Conservation (phyloP, 2,113 vertebrate species). For the Phocoena phocoena region DNA sequence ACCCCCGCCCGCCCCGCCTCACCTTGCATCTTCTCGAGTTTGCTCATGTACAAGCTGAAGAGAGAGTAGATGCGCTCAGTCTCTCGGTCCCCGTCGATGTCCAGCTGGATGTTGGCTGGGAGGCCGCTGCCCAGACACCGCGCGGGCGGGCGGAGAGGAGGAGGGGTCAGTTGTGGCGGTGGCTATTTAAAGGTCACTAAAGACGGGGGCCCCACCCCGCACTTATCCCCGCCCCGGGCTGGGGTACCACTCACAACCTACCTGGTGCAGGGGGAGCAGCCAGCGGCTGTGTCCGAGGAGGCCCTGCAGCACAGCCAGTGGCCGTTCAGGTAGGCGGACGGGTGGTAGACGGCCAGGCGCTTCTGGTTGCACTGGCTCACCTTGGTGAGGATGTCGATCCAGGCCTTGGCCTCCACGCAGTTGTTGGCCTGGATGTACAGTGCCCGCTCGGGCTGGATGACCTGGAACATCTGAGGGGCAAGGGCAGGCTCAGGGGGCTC, state of each 20-base stretch:
- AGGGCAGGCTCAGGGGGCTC: not conserved
- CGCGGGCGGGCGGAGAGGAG: not conserved
- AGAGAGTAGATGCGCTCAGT: constrained; percentile 97
- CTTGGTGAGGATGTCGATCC: constrained; percentile 98
- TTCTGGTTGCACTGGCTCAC: constrained; percentile 98
- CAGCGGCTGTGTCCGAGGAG: constrained; percentile 89
- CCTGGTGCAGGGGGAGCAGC: constrained; percentile 97
- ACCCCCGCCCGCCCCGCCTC: constrained; percentile 17
- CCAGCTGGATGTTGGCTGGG: constrained; percentile 97
- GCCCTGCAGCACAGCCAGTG: constrained; percentile 98
- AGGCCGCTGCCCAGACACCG: constrained; percentile 87
- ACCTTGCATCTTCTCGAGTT: constrained; percentile 99
- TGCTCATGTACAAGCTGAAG: constrained; percentile 94
- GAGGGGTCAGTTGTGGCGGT: fast-evolving
- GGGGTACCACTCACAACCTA: constrained; percentile 74
- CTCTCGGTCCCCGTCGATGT: constrained; percentile 97
- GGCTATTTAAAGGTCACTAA: not conserved
- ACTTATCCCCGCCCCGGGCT: fast-evolving
- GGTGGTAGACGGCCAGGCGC: constrained; percentile 95
- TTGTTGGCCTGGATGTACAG: constrained; percentile 99
- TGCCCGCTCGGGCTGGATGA: constrained; percentile 96
- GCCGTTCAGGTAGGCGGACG: constrained; percentile 96
- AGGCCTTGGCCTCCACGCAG: constrained; percentile 97
- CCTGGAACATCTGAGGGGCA: constrained; percentile 95
- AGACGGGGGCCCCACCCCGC: fast-evolving